A percentile compares a stretch with the other conserved stretches of the same genome.
Evolutionary conservation across 2,113 vertebrate species (phyloP).

Genomic region (Jaculus jaculus): DNA sequence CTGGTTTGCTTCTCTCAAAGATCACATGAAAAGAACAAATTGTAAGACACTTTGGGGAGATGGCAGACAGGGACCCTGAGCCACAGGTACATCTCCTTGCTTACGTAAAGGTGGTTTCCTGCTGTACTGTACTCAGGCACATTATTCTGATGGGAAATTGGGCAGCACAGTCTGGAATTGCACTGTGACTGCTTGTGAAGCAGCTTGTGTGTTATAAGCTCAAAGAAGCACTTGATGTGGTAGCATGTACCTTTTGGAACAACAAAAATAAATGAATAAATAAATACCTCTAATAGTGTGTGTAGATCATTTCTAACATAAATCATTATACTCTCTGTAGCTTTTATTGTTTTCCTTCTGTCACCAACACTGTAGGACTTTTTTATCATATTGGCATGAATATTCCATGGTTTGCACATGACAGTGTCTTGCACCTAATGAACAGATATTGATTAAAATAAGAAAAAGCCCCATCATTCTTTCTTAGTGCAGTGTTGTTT

Average conservation of each 20-base stretch:
- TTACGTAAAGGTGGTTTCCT: rapidly evolving
- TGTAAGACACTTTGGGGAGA: slow-evolving; percentile 93
- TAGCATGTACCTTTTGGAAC: not conserved
- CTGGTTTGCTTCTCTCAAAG: slow-evolving; percentile 95
- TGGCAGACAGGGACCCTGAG: slow-evolving; percentile 91
- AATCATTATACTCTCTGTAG: not conserved
- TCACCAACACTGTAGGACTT: not conserved
- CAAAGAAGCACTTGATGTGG: not conserved
- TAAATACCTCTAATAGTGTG: not conserved
- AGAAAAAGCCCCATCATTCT: not conserved
- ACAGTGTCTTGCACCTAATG: not conserved
- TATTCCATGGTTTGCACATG: not conserved
- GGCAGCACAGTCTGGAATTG: rapidly evolving
- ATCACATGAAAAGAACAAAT: slow-evolving; percentile 95
- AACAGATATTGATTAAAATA: not conserved
- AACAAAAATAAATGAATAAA: not conserved
- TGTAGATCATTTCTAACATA: not conserved
- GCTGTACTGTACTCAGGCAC: not conserved
- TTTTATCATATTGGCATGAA: rapidly evolving
- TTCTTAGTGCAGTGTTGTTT: not conserved
- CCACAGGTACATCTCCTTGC: slow-evolving; percentile 87
- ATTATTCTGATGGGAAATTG: not conserved
- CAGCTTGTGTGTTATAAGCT: not conserved
- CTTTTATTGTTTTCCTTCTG: not conserved
- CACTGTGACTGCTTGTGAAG: rapidly evolving